Percentiles rank a stretch among this genome's conserved stretches.
Conservation (phyloP, 2,113 vertebrate genomes). For the Rhineura floridana region DNA sequence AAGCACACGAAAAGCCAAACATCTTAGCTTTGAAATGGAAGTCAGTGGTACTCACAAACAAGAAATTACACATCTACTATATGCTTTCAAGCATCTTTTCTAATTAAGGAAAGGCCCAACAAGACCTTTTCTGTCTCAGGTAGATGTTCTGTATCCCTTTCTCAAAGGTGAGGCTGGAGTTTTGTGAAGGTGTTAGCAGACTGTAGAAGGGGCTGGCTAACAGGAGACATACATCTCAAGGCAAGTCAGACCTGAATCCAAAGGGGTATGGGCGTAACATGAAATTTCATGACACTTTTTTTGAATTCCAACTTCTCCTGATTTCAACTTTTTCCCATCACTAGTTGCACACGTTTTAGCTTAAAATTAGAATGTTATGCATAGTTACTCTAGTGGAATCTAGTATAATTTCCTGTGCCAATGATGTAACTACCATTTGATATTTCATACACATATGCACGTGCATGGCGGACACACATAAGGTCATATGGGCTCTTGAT, state of each 20-base stretch:
- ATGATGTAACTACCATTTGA: no score
- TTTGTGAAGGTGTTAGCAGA: background rate
- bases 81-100: background rate
- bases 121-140: background rate
- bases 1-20: background rate
- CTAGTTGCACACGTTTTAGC: background rate
- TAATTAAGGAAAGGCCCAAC: background rate
- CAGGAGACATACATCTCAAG: background rate
- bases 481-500: no score
- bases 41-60: background rate
- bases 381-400: no score
- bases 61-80: background rate
- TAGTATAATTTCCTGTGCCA: no score
- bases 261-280: background rate
- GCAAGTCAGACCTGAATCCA: background rate
- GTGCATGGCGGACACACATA: no score
- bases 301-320: background rate
- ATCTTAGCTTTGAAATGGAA: background rate
- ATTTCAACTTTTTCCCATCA: background rate
- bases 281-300: background rate
- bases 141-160: no score
- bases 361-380: background rate
- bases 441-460: no score
- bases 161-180: background rate
- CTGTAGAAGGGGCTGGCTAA: background rate